These are phyloP conservation scores for Lepidochrysops patricia DNA, from an alignment of 2,888 invertebrate genomes.

Conservation along the genomic window DNA sequence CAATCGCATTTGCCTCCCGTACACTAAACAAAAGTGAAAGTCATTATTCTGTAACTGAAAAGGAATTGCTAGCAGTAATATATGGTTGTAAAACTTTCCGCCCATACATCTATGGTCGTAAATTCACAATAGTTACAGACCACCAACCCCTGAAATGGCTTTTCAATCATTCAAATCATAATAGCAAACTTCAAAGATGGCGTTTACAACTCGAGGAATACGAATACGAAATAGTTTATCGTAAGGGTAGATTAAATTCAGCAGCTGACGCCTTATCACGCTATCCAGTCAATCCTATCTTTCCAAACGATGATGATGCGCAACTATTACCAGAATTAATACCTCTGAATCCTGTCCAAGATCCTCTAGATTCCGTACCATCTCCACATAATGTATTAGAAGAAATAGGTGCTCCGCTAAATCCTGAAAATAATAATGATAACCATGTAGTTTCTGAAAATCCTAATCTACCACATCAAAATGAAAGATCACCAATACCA, in stretches of 20 bases:
- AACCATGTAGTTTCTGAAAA: not conserved
- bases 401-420: not conserved
- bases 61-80: not conserved
- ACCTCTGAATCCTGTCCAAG: not conserved
- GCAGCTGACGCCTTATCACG: not conserved
- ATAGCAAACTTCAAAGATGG: not conserved
- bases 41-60: not conserved
- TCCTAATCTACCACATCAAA: not conserved
- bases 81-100: not conserved
- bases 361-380: not conserved
- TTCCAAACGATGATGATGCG: not conserved
- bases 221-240: not conserved
- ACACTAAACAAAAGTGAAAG: no score
- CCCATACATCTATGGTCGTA: not conserved
- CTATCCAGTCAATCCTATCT: not conserved
- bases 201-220: not conserved
- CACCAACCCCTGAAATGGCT: not conserved
- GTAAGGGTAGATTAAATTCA: not conserved
- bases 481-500: not conserved
- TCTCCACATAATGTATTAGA: not conserved
- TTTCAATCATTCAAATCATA: not conserved
- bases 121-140: not conserved
- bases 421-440: not conserved
- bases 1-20: no score
- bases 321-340: not conserved